Percentiles rank a stretch among this genome's conserved stretches.
Evolutionary conservation across 1,140 invertebrate species (phyloP).

Genomic region (Pachyrhynchus sulphureomaculatus): DNA sequence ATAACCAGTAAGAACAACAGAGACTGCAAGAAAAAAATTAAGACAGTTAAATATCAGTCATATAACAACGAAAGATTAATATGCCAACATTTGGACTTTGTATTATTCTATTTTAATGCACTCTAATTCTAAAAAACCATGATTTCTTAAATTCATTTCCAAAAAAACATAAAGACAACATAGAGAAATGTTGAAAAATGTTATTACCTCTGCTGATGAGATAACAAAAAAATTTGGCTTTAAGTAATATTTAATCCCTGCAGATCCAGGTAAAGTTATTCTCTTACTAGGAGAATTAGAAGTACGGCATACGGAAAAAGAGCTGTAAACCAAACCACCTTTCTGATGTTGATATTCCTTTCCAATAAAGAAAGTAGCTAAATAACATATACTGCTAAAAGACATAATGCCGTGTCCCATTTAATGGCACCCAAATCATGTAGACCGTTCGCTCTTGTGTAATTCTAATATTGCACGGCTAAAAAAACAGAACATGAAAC

Average conservation of each 20-base stretch:
- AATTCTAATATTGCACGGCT: conserved; percentile 91
- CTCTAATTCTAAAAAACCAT: background rate
- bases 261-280: conserved; percentile 91
- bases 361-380: conserved; percentile 97
- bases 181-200: background rate
- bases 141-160: background rate
- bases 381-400: conserved; percentile 89
- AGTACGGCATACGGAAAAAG: conserved; percentile 96
- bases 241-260: conserved; percentile 83
- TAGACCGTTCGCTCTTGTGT: conserved; percentile 80
- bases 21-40: too few species aligned
- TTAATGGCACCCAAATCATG: conserved; percentile 85
- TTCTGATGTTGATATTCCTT: conserved; percentile 98
- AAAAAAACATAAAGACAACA: background rate
- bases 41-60: too few species aligned
- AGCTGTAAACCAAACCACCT: conserved; percentile 99
- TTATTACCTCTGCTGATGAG: conserved; percentile 75
- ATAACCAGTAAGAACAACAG: too few species aligned
- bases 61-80: too few species aligned
- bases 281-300: conserved; percentile 86
- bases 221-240: conserved; percentile 87
- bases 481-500: too few species aligned
- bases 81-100: too few species aligned
- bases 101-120: too few species aligned
- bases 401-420: conserved; percentile 87